Evolutionary conservation across 2,113 vertebrate genomes (phyloP).

Genomic region (Indri indri): DNA sequence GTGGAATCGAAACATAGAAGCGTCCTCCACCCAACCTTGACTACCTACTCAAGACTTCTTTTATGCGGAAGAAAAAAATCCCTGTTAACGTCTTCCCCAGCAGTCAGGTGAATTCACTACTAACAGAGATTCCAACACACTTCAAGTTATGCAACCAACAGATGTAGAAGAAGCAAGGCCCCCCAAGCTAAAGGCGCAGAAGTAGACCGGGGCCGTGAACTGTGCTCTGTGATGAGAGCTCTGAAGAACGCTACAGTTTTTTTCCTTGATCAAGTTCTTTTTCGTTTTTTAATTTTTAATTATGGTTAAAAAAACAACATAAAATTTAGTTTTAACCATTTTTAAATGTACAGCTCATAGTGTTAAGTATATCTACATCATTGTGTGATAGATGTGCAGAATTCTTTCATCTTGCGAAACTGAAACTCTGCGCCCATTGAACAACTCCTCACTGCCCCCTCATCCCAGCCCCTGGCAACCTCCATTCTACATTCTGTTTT

Average conservation of each 20-base stretch:
- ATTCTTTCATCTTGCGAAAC: not conserved
- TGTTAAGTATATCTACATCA: not conserved
- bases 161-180: not conserved
- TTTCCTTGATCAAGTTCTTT: conserved; percentile 36
- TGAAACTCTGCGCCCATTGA: not conserved
- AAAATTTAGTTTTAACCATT: not conserved
- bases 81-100: not conserved
- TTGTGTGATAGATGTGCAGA: not conserved
- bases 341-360: not conserved
- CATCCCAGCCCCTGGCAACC: not conserved
- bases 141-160: not conserved
- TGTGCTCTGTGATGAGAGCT: conserved; percentile 38
- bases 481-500: not conserved
- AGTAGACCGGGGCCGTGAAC: not conserved
- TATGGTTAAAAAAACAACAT: not conserved
- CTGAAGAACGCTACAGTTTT: conserved; percentile 18
- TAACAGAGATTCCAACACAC: conserved; percentile 20
- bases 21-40: not conserved
- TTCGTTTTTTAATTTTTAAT: not conserved
- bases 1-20: not conserved
- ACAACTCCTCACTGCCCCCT: not conserved
- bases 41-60: not conserved
- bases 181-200: not conserved
- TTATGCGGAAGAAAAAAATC: not conserved
- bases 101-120: not conserved